Conservation (phyloP, 2,888 invertebrate genomes). For the Danaus chrysippus region DNA sequence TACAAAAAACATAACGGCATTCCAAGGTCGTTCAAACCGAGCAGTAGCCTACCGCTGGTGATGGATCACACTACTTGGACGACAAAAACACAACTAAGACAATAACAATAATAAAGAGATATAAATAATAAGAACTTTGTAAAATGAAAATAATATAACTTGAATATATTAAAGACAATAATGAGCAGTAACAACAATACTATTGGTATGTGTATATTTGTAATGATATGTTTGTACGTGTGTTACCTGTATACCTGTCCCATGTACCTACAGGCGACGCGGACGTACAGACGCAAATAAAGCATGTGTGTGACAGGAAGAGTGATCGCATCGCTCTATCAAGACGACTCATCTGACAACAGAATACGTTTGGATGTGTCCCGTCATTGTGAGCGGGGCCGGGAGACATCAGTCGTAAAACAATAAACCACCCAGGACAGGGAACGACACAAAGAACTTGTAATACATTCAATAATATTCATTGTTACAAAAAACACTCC, state of each 20-base stretch:
- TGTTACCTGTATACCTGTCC: no score
- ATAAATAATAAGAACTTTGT: constrained; percentile 13
- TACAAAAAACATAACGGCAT: constrained; percentile 37
- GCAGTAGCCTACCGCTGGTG: constrained; percentile 62
- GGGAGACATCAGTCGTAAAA: constrained; percentile 57
- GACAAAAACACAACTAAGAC: constrained; percentile 46
- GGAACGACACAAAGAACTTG: constrained; percentile 37
- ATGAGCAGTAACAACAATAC: no score
- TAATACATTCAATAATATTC: constrained; percentile 8
- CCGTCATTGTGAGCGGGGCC: constrained; percentile 55
- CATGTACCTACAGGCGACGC: background rate
- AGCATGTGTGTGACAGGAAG: constrained; percentile 60
- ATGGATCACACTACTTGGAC: constrained; percentile 51
- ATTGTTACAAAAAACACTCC: background rate
- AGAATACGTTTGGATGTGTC: constrained; percentile 58
- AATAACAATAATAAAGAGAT: constrained; percentile 43
- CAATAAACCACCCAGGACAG: constrained; percentile 69
- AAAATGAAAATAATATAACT: no score
- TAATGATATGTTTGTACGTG: no score
- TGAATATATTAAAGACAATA: no score
- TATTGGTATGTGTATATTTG: no score
- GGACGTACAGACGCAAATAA: constrained; percentile 10
- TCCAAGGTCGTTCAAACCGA: constrained; percentile 47
- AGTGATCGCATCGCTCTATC: constrained; percentile 62
- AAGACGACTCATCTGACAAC: constrained; percentile 55